phyloP scores from a whole-genome alignment of 2,888 invertebrate genomes.

The Nomada lathburiana region DNA sequence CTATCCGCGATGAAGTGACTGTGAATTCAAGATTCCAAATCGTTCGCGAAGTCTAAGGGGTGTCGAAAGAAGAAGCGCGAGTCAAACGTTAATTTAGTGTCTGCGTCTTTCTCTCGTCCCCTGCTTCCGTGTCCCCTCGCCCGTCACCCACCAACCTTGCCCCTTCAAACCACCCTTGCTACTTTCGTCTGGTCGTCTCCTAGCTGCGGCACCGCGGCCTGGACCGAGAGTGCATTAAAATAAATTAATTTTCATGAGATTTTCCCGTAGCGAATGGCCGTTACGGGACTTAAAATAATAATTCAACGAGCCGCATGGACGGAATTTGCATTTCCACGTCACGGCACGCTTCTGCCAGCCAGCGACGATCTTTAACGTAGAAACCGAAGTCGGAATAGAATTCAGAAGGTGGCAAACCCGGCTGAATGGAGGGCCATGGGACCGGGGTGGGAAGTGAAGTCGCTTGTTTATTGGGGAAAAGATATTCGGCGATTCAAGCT shows the following conservation, averaged over 20 bases:
- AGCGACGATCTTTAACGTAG: conserved; percentile 32
- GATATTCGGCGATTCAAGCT: conserved; percentile 3
- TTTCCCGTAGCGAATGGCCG: conserved; percentile 77
- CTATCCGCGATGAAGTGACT: conserved; percentile 59
- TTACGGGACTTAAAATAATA: conserved; percentile 81
- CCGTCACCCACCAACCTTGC: not conserved
- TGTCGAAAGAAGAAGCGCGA: conserved; percentile 74
- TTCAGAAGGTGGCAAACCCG: conserved; percentile 32
- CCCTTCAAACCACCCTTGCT: not conserved
- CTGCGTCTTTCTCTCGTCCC: conserved; percentile 40
- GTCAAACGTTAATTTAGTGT: conserved; percentile 80
- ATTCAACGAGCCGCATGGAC: conserved; percentile 78
- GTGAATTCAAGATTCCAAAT: conserved; percentile 68
- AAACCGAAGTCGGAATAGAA: conserved; percentile 38
- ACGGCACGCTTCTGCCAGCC: conserved; percentile 61
- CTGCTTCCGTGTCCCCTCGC: conserved; percentile 31
- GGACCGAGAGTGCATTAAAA: conserved; percentile 79
- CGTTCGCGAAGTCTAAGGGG: conserved; percentile 49
- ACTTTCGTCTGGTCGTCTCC: conserved; percentile 32
- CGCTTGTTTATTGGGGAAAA: conserved; percentile 14
- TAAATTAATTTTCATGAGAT: conserved; percentile 81
- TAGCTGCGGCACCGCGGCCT: conserved; percentile 40
- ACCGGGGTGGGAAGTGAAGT: not conserved
- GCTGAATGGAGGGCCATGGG: conserved; percentile 19
- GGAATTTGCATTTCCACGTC: conserved; percentile 79